phyloP scores from a whole-genome alignment of 1,140 invertebrate species.

The Phthorimaea operculella region DNA sequence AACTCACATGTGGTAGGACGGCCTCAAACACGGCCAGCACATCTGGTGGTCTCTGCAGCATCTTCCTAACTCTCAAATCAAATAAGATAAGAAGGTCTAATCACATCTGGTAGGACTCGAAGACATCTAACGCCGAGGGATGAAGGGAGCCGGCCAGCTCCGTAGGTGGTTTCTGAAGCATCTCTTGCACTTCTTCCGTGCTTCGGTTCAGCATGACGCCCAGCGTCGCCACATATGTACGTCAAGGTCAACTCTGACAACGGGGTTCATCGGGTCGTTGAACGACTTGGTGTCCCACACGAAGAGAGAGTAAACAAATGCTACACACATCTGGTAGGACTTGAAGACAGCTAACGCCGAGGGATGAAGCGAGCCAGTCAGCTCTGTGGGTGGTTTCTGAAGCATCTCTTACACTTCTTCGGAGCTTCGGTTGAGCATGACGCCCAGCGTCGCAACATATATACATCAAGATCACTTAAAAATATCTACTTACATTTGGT shows the following conservation, averaged over 20 bases:
- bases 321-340: constrained; percentile 44
- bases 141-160: constrained; percentile 21
- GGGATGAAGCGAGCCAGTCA: constrained; percentile 26
- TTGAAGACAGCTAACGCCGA: constrained; percentile 32
- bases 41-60: too few species aligned
- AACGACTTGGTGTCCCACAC: too few species aligned
- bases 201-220: constrained; percentile 41
- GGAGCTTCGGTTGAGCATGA: constrained; percentile 39
- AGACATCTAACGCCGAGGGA: constrained; percentile 32
- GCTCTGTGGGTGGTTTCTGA: constrained; percentile 13
- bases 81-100: too few species aligned
- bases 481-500: constrained; percentile 38
- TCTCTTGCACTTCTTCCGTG: constrained; percentile 27
- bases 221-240: constrained; percentile 32
- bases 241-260: too few species aligned
- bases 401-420: constrained; percentile 37
- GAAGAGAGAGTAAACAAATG: too few species aligned
- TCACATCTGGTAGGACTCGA: constrained; percentile 31
- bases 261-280: too few species aligned
- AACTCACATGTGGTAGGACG: too few species aligned
- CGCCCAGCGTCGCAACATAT: constrained; percentile 29
- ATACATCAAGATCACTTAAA: too few species aligned
- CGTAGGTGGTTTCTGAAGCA: constrained; percentile 25
- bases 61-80: too few species aligned
- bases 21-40: too few species aligned